Evolutionary conservation across 2,797 vertebrate genomes (phyloP), one percentile per base, ranked within the genome.

Genomic region (Capromys pilorides): DNA sequence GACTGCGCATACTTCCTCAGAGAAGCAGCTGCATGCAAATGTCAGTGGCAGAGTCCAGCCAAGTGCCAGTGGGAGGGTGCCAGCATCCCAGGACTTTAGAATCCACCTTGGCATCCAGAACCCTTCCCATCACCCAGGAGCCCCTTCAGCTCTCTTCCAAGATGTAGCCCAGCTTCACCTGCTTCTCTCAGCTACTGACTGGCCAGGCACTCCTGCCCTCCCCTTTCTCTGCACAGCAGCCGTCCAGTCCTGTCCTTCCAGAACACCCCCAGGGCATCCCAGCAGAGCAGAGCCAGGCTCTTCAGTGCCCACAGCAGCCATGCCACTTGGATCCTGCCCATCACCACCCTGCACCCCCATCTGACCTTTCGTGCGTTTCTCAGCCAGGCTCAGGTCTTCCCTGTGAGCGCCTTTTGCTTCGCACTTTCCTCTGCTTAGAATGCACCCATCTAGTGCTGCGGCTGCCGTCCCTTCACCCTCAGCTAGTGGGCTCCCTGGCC

Each of bases 11-110:
- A 14, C 31, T 36, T 33, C 62, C 90, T 84, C 31, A 82, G 91
- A 88, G 80, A 83, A 86, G 67, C 79, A 45, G 67, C 57, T 18
- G 6, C 73, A 7, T 85, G 36, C 67, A 79, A 83, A 28, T 86
- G 26, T 33, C 87, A 62, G 1, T 33, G 64, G 39, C 77, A 21
- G 75, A 57, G 67, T 73, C 54, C 45, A 91, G 90, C 83, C 91
- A 61, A 5, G 51, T n/a, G 49, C 61, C 61, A 39, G 54, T 0
- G 14, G 39, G 57, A 88, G 73, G 41, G 33, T 41, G 21, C 71
- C 78, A 77, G 24, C 12, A 0, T 66, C 51, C 83, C 62, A 54
- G 73, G 66, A 39, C 51, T 21, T 5, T 13, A 62, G 73, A 49
- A 83, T 49, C 28, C 41, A 45, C 62, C 77, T 7, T 0, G 75